A percentile compares a stretch with the other conserved stretches of the same genome.
Conservation (phyloP, 1,140 invertebrate genomes). For the Drosophila pectinifera region DNA sequence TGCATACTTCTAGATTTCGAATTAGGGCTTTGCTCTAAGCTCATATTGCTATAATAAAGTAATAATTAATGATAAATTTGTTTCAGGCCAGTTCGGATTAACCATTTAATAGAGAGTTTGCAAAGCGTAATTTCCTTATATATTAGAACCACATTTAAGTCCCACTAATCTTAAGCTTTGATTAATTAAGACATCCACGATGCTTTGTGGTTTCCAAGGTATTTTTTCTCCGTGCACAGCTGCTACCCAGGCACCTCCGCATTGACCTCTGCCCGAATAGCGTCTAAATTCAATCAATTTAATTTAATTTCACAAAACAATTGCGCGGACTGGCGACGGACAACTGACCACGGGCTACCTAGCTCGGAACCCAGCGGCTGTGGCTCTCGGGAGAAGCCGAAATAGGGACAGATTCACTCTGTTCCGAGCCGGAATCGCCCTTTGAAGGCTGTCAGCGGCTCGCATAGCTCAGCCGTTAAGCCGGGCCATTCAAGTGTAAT, state of each 20-base stretch:
- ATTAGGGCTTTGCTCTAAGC: no score
- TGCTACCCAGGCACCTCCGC: conserved; percentile 37
- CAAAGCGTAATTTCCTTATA: background rate
- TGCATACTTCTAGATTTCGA: no score
- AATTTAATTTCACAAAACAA: conserved; percentile 82
- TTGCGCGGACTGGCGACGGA: conserved; percentile 41
- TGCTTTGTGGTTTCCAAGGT: background rate
- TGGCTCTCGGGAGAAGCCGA: conserved; percentile 2
- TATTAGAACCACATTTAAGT: background rate
- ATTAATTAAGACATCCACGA: conserved; percentile 1
- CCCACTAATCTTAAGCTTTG: background rate
- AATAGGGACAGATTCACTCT: background rate
- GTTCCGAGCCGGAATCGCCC: conserved; percentile 8
- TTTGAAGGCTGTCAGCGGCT: conserved; percentile 26
- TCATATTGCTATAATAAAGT: no score
- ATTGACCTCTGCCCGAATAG: conserved; percentile 67
- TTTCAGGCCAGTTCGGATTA: background rate
- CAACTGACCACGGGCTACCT: conserved; percentile 21
- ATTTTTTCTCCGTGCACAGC: conserved; percentile 19
- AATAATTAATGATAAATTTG: no score
- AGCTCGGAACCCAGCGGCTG: conserved; percentile 10
- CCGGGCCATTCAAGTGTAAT: conserved; percentile 42
- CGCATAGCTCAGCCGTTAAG: conserved; percentile 28
- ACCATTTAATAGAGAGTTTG: no score
- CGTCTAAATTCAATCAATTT: conserved; percentile 79